phyloP scores from a whole-genome alignment of 2,888 invertebrate genomes.

The Hemistola chrysoprasaria region DNA sequence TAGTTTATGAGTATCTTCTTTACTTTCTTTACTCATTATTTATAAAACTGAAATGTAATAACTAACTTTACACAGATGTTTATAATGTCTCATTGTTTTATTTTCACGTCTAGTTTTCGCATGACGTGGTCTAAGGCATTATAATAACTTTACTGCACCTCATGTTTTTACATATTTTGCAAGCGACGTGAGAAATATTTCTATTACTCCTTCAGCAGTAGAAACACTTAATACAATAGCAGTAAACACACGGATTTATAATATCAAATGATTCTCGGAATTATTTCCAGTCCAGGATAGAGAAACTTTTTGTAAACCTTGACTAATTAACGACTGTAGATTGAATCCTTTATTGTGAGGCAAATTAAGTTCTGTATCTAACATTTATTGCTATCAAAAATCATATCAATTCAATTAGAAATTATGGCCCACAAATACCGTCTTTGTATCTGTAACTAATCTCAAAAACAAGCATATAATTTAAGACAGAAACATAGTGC shows the following conservation, averaged over 20 bases:
- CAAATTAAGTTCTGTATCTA: no score
- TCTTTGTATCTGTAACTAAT: no score
- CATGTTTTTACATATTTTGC: background rate
- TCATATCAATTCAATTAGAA: no score
- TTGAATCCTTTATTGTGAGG: background rate
- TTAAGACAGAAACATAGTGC: no score
- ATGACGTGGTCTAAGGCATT: background rate
- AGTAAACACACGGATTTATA: background rate
- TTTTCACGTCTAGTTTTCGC: background rate
- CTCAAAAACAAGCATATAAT: no score
- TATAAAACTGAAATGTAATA: no score
- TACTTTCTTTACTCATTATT: no score
- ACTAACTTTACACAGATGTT: conserved; percentile 3
- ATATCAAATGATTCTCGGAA: background rate
- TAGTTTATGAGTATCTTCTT: no score
- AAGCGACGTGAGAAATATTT: conserved; percentile 1
- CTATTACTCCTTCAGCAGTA: background rate
- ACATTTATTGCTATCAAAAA: no score
- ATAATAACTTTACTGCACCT: conserved; percentile 4
- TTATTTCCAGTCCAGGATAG: background rate
- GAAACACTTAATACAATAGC: background rate
- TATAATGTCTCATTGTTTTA: conserved; percentile 2
- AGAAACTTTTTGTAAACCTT: conserved; percentile 2
- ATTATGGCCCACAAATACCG: no score
- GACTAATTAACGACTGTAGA: conserved; percentile 1